Conservation (phyloP, 2,113 vertebrate genomes). For the Bolborhynchus lineola region DNA sequence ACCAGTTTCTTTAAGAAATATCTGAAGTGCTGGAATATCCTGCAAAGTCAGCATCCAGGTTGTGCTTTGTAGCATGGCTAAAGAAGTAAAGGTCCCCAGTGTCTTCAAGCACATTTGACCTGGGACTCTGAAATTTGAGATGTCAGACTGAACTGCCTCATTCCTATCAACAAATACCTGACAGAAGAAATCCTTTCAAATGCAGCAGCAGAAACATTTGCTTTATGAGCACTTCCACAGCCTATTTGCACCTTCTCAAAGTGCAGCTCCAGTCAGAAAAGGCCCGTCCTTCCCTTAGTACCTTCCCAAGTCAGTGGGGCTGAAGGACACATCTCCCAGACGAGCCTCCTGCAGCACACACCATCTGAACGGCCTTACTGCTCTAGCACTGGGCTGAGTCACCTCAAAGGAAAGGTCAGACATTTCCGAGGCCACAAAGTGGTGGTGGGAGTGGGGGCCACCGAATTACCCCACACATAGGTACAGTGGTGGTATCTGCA, state of each 20-base stretch:
- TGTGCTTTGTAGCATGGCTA: not conserved
- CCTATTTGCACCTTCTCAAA: not conserved
- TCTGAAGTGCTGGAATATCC: not conserved
- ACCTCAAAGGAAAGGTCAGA: not conserved
- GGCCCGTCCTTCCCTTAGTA: not conserved
- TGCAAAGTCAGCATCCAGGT: not conserved
- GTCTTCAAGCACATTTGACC: not conserved
- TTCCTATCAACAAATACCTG: not conserved
- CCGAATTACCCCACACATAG: not conserved
- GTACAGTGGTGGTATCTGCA: not conserved
- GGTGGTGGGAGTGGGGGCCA: not conserved
- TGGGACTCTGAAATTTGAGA: not conserved
- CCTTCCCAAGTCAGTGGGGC: not conserved
- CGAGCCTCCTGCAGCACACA: not conserved
- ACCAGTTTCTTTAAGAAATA: not conserved
- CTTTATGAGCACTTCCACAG: not conserved
- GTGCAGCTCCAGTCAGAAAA: not conserved
- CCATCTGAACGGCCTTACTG: not conserved
- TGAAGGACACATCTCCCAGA: not conserved
- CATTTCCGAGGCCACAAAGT: not conserved
- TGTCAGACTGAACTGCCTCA: not conserved
- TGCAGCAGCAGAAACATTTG: not conserved
- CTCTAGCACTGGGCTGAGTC: not conserved
- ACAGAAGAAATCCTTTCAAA: not conserved
- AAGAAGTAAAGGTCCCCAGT: not conserved